These are phyloP conservation scores for Ptychodera flava DNA, from an alignment of 35 echinoderm and acorn worm species.

Conservation along the genomic window DNA sequence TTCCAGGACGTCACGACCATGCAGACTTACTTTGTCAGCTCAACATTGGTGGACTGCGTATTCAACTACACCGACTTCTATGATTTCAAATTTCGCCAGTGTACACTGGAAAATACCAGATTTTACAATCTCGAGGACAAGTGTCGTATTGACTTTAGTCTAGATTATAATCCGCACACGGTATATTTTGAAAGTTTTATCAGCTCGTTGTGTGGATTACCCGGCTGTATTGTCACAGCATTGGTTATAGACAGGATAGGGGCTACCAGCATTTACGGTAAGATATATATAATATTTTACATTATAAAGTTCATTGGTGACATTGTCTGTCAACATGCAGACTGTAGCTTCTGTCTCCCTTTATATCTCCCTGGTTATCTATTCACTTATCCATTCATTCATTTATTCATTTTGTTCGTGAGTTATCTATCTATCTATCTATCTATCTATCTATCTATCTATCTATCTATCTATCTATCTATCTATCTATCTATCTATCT, in stretches of 20 bases:
- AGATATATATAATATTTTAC: too few species aligned
- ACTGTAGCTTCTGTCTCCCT: too few species aligned
- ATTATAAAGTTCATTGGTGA: too few species aligned
- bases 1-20: neutral
- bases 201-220: neutral
- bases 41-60: neutral
- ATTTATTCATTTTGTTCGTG: too few species aligned
- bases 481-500: too few species aligned
- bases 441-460: too few species aligned
- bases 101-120: neutral
- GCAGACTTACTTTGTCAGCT: neutral
- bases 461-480: too few species aligned
- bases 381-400: too few species aligned
- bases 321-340: too few species aligned
- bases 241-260: neutral
- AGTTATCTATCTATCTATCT: too few species aligned
- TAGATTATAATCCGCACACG: neutral
- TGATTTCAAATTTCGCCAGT: neutral
- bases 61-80: neutral
- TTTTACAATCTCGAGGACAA: neutral
- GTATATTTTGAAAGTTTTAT: neutral
- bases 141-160: neutral
- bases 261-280: neutral
- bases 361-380: too few species aligned
- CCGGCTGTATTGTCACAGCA: neutral